Conservation (phyloP, 1,140 invertebrate genomes). For the Papilio glaucus region DNA sequence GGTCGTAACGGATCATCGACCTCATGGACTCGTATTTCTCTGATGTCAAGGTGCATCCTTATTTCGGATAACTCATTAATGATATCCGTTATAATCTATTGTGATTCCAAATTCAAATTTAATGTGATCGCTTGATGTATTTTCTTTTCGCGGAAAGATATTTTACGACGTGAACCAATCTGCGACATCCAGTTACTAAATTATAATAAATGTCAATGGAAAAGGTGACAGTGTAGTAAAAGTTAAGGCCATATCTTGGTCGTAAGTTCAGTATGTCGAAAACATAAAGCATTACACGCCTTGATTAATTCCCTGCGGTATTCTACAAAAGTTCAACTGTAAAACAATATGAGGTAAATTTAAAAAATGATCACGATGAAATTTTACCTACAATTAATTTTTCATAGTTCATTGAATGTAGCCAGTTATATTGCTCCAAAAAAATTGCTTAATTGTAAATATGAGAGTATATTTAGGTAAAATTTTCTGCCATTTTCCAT, state of each 20-base stretch:
- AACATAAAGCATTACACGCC: conserved; percentile 49
- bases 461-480: no score
- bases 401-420: no score
- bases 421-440: no score
- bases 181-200: conserved; percentile 49
- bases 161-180: conserved; percentile 1
- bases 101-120: conserved; percentile 16
- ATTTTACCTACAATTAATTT: neutral
- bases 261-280: conserved; percentile 65
- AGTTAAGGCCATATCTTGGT: conserved; percentile 61
- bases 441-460: no score
- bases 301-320: conserved; percentile 50
- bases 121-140: neutral
- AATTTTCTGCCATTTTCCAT: no score
- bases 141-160: conserved; percentile 12
- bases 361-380: neutral
- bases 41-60: conserved; percentile 36
- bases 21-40: conserved; percentile 26
- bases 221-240: conserved; percentile 64
- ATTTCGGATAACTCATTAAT: conserved; percentile 24
- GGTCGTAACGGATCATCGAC: conserved; percentile 28
- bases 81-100: conserved; percentile 17
- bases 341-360: neutral
- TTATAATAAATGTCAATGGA: conserved; percentile 63
- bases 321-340: conserved; percentile 27